Evolutionary conservation across 2,113 vertebrate species (phyloP).

Genomic region (Climacteris rufus): DNA sequence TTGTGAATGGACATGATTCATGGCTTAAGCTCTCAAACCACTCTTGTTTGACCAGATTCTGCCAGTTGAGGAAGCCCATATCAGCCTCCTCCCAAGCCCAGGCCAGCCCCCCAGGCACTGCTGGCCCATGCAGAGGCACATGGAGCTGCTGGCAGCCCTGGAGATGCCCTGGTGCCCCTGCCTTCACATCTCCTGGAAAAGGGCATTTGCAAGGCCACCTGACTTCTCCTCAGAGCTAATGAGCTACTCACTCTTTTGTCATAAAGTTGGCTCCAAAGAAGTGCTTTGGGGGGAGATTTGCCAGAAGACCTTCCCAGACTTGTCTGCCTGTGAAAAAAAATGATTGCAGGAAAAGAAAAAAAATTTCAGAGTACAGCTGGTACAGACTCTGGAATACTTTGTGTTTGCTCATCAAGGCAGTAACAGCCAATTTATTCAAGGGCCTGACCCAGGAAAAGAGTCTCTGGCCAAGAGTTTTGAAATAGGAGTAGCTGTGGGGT

Average conservation of each 20-base stretch:
- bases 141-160: neutral
- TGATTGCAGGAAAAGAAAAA: neutral
- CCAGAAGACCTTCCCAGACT: neutral
- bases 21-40: neutral
- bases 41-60: neutral
- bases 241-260: neutral
- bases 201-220: neutral
- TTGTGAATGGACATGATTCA: neutral
- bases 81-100: neutral
- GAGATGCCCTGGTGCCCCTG: neutral
- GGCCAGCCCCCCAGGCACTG: neutral
- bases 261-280: neutral
- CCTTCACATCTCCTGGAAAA: neutral
- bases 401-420: neutral
- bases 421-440: neutral
- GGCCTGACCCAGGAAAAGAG: neutral
- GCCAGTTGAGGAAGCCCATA: rapidly evolving
- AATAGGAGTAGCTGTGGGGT: neutral
- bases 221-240: neutral
- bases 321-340: neutral
- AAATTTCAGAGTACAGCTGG: neutral
- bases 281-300: neutral
- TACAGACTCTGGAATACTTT: neutral
- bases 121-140: neutral
- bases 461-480: neutral